Percentiles rank a stretch among this genome's conserved stretches.
These are phyloP conservation scores for Saccostrea echinata DNA, from an alignment of 1,140 invertebrate genomes.

Conservation along the genomic window DNA sequence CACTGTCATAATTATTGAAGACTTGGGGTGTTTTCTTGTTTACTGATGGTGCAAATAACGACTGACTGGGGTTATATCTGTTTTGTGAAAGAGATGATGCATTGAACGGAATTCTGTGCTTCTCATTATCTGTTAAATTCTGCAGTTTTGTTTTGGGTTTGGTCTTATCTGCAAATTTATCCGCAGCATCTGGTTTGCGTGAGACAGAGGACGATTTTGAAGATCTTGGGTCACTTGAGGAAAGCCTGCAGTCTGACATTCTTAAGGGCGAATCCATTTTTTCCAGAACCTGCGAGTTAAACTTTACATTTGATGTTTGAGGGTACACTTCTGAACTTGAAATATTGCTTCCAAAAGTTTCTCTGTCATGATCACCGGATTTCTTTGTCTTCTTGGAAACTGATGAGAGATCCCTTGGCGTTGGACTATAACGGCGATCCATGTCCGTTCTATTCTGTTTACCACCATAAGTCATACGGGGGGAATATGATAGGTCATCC, in stretches of 20 bases:
- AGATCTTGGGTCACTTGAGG: background rate
- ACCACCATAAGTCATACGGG: background rate
- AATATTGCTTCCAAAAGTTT: background rate
- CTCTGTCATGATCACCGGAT: background rate
- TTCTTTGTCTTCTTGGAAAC: constrained; percentile 1
- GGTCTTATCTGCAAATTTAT: background rate
- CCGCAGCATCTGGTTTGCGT: background rate
- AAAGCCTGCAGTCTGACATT: background rate
- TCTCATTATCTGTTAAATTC: background rate
- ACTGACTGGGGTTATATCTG: background rate
- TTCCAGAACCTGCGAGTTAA: background rate
- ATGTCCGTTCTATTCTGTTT: background rate
- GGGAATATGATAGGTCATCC: background rate
- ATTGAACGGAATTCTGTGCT: background rate
- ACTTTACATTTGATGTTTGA: background rate
- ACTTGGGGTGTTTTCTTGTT: background rate
- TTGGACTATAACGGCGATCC: background rate
- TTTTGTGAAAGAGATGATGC: background rate
- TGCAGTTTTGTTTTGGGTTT: background rate
- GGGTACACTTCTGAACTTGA: background rate
- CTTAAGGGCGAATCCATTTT: background rate
- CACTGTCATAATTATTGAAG: background rate
- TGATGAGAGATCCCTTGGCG: background rate
- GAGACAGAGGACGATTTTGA: background rate
- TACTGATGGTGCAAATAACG: background rate